phyloP scores from a whole-genome alignment of 2,888 invertebrate species.

The Cancer borealis region DNA sequence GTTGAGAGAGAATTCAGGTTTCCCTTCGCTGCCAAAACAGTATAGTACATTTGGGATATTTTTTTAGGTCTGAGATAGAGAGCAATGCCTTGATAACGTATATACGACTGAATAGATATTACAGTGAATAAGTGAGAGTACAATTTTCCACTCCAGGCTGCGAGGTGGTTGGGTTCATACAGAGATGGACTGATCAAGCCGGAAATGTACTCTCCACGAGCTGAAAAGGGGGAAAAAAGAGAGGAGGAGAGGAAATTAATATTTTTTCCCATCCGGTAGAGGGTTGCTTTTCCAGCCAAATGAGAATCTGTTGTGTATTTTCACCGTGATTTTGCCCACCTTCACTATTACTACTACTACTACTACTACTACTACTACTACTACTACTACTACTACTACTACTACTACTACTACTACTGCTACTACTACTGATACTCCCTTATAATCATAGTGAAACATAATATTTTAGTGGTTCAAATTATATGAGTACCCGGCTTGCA shows the following conservation, averaged over 20 bases:
- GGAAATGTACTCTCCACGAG: too few species aligned
- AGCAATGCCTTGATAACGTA: not conserved
- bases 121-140: too few species aligned
- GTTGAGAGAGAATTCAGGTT: not conserved
- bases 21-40: not conserved
- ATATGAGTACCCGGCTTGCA: not conserved
- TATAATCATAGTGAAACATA: not conserved
- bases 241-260: too few species aligned
- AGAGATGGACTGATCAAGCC: too few species aligned
- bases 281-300: not conserved
- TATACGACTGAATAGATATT: not conserved
- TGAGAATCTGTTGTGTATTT: not conserved
- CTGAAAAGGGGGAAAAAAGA: too few species aligned
- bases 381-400: not conserved
- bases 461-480: too few species aligned
- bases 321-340: not conserved
- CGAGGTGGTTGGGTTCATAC: too few species aligned
- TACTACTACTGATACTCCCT: not conserved
- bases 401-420: too few species aligned
- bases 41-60: not conserved
- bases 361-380: conserved; percentile 35
- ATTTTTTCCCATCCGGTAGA: not conserved
- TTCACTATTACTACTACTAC: not conserved
- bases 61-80: not conserved
- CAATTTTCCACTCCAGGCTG: too few species aligned